Conservation (phyloP, 1,140 invertebrate species). For the Sitophilus oryzae region DNA sequence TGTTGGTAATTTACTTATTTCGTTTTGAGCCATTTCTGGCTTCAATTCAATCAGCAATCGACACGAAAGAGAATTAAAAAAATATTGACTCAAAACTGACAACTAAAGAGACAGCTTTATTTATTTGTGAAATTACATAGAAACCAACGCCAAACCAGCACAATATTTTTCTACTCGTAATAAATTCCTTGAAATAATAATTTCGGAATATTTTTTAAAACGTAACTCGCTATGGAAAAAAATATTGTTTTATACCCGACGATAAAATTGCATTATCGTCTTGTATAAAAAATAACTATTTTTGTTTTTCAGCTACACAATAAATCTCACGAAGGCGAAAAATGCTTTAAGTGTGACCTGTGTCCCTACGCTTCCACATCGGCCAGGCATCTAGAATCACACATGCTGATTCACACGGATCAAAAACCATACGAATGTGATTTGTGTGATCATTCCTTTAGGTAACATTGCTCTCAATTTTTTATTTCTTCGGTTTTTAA, state of each 20-base stretch:
- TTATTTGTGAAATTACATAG: too few species aligned
- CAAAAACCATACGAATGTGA: constrained; percentile 85
- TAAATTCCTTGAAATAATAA: too few species aligned
- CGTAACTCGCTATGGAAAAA: too few species aligned
- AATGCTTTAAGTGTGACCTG: constrained; percentile 92
- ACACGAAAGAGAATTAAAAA: neutral
- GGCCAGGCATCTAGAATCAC: constrained; percentile 87
- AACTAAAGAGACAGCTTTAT: too few species aligned
- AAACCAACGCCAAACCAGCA: too few species aligned
- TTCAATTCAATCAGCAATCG: too few species aligned
- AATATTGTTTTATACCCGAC: too few species aligned
- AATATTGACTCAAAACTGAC: neutral
- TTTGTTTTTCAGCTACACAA: constrained; percentile 53
- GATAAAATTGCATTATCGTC: too few species aligned
- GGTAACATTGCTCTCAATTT: neutral
- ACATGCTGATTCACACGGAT: constrained; percentile 93
- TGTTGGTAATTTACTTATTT: neutral
- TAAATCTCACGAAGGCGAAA: constrained; percentile 93
- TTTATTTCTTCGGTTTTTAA: neutral
- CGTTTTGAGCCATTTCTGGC: too few species aligned
- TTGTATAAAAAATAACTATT: too few species aligned
- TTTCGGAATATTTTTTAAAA: too few species aligned
- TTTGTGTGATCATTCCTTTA: constrained; percentile 69
- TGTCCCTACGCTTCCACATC: constrained; percentile 94
- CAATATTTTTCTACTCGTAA: too few species aligned